Evolutionary conservation across 1,140 invertebrate genomes (phyloP).

Genomic region (Limonius californicus): DNA sequence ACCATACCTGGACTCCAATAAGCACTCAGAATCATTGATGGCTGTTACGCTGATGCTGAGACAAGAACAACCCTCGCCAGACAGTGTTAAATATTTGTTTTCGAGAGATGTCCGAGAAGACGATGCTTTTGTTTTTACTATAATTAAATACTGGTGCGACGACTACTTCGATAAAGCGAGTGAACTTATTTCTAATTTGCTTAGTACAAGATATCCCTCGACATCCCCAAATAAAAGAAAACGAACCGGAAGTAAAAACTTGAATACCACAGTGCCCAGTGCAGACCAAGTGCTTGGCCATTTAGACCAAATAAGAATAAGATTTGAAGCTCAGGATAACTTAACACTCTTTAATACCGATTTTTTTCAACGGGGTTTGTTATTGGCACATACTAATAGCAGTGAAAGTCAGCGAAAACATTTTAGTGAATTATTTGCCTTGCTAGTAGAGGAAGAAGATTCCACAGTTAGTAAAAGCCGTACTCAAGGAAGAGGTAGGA

Average conservation of each 20-base stretch:
- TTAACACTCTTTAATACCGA: conserved; percentile 64
- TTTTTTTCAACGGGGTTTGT: conserved; percentile 84
- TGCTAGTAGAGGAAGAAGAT: conserved; percentile 88
- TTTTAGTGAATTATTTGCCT: conserved; percentile 85
- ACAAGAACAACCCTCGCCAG: conserved; percentile 84
- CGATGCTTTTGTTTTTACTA: conserved; percentile 82
- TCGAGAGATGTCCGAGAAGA: conserved; percentile 68
- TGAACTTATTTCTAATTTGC: conserved; percentile 73
- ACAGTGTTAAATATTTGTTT: conserved; percentile 80
- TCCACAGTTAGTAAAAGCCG: conserved; percentile 51
- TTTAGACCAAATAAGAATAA: conserved; percentile 83
- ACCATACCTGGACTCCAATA: conserved; percentile 80
- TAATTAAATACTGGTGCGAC: conserved; percentile 89
- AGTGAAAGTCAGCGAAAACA: conserved; percentile 82
- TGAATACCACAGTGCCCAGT: conserved; percentile 53
- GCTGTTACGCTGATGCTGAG: conserved; percentile 86
- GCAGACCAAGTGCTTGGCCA: conserved; percentile 85
- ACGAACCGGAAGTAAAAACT: conserved; percentile 55
- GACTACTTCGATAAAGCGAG: conserved; percentile 86
- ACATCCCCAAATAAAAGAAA: conserved; percentile 89
- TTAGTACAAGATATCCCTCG: conserved; percentile 74
- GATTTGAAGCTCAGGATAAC: conserved; percentile 57
- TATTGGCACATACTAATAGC: conserved; percentile 72
- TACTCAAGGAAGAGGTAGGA: conserved; percentile 55
- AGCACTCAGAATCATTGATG: conserved; percentile 90